Evolutionary conservation across 2,113 vertebrate genomes (phyloP).

Genomic region (Amazona vittata): DNA sequence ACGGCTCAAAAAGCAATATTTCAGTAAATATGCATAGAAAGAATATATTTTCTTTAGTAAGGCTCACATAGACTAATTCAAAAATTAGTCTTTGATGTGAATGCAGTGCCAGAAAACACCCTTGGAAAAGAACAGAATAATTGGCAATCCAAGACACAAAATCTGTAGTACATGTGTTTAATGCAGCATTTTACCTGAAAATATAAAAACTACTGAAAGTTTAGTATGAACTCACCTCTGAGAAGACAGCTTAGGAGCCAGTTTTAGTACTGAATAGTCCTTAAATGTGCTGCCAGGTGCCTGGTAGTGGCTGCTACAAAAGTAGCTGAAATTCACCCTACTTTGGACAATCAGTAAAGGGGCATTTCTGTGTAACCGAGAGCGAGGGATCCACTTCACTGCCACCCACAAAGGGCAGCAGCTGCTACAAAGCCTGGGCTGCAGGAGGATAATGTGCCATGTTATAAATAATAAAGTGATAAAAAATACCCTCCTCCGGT

Average conservation of each 20-base stretch:
- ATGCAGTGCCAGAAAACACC: neutral
- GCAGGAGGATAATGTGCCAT: neutral
- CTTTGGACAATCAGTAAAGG: constrained; percentile 2
- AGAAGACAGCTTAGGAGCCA: neutral
- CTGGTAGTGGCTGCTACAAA: constrained; percentile 16
- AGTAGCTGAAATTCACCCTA: neutral
- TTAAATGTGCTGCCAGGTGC: neutral
- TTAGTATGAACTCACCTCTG: constrained; percentile 13
- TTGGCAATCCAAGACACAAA: neutral
- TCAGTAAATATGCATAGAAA: neutral
- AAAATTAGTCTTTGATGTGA: constrained; percentile 42
- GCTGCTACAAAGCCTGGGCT: neutral
- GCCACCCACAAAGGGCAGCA: constrained; percentile 33
- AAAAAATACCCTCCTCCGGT: neutral
- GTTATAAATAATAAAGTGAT: neutral
- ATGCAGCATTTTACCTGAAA: neutral
- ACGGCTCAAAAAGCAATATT: constrained; percentile 4
- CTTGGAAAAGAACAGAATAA: neutral
- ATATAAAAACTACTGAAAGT: neutral
- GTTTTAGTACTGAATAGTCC: neutral
- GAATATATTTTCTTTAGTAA: neutral
- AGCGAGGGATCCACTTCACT: neutral
- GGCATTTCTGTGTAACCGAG: neutral
- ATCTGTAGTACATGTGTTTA: neutral
- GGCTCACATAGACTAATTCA: neutral